Evolutionary conservation across 2,888 invertebrate genomes (phyloP), one percentile per base, ranked within the genome.

Genomic region (Drosophila prolongata): DNA sequence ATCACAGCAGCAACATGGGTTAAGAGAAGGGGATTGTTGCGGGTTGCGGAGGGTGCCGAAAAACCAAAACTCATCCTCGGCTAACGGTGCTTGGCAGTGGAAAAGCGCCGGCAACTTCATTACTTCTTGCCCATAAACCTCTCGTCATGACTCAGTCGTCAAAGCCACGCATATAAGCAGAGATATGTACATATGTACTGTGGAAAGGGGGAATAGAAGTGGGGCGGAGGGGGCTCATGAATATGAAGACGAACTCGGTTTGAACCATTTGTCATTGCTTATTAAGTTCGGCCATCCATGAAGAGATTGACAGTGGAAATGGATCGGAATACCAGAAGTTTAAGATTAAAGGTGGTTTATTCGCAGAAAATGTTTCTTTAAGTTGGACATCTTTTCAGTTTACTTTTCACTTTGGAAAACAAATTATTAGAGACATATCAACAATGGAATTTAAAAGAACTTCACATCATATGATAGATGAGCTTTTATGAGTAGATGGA

Each of bases 131-230:
- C 57, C 65, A 80, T 67, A 61, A 75, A 71, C 67, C 64, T 67
- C 64, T 78, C 78, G 81, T 78, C 64, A 78, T 80, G 78, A 57
- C 44, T 19, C 65, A 66, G 65, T 68, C 65, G 56, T 68, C 65
- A 68, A 55, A 52, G 57, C 37, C 11, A 47, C 46, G 47, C 47
- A 57, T 24, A 24, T 24, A 24, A 24, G 62, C 60, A 13, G 24
- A 24, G 30, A 38, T 34, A 42, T 42, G 40, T 54, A 8, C 19
- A 43, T 54, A 55, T 44, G 19, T 34, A 34, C 14, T 14, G 44
- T 46, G 43, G n/a, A 34, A 40, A 27, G 34, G 34, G 35, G 53
- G 34, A 24, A 24, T 37, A 13, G 43, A 14, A 49, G 50, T 24
- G 54, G 19, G 19, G 19, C 19, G 19, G 34, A 47, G 27, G 10